Conservation (phyloP, 1,140 invertebrate species). For the Fopius arisanus region DNA sequence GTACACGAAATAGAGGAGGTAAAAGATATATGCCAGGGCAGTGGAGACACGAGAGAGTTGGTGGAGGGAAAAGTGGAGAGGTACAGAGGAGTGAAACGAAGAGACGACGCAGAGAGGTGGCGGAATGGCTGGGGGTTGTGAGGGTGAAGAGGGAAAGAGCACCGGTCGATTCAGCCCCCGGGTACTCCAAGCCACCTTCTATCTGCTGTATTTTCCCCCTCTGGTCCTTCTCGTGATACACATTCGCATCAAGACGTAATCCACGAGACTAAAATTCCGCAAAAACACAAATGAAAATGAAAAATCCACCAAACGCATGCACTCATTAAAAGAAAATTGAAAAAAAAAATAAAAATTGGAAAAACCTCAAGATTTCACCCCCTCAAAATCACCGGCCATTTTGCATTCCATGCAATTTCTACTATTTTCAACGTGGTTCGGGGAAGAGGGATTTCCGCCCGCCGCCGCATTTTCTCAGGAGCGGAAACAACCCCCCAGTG, state of each 20-base stretch:
- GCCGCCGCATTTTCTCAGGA: neutral
- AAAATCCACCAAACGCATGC: too few relatives aligned
- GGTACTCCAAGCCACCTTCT: slow-evolving; percentile 56
- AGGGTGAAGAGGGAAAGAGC: slow-evolving; percentile 58
- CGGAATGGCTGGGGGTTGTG: slow-evolving; percentile 52
- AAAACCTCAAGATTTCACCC: neutral
- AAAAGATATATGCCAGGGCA: slow-evolving; percentile 43
- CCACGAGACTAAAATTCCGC: too few relatives aligned
- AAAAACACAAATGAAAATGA: neutral
- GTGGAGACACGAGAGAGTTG: slow-evolving; percentile 37
- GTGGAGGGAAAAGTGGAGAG: slow-evolving; percentile 37
- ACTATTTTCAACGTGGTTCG: neutral
- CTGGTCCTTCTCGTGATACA: slow-evolving; percentile 27
- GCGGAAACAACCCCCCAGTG: neutral
- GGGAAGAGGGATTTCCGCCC: neutral
- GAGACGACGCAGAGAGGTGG: slow-evolving; percentile 48
- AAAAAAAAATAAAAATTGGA: neutral
- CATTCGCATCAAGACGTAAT: slow-evolving; percentile 14
- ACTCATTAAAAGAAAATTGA: neutral
- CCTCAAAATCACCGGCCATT: neutral
- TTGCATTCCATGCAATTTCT: neutral
- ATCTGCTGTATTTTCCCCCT: slow-evolving; percentile 58
- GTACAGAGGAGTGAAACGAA: slow-evolving; percentile 38
- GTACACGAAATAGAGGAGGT: slow-evolving; percentile 16
- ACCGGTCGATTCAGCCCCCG: slow-evolving; percentile 64